phyloP scores from a whole-genome alignment of 2,797 vertebrate species.

The Cheirogaleus major region DNA sequence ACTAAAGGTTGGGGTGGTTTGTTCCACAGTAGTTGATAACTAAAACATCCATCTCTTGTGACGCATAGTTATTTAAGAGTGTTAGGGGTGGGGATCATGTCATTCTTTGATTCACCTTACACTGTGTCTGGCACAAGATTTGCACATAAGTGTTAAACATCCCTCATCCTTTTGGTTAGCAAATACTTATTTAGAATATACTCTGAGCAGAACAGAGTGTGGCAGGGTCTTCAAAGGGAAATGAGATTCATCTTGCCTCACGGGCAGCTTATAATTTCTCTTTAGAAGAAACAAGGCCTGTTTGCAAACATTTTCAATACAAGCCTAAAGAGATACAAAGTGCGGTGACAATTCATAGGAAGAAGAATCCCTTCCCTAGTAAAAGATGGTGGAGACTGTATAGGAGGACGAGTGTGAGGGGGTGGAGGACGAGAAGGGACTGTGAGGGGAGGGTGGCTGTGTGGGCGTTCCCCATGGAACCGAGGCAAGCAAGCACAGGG shows the following conservation, averaged over 20 bases:
- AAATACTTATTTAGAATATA: not conserved
- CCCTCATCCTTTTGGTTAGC: not conserved
- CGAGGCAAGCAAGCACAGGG: not conserved
- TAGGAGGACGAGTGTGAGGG: not conserved
- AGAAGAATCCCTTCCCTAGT: not conserved
- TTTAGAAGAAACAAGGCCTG: not conserved
- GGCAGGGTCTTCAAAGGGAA: not conserved
- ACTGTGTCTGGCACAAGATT: not conserved
- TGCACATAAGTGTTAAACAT: not conserved
- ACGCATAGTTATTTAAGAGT: not conserved
- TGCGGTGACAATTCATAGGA: not conserved
- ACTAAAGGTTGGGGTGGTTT: not conserved
- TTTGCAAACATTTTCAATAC: not conserved
- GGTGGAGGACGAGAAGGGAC: not conserved
- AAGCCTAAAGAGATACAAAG: not conserved
- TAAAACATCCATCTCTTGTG: not conserved
- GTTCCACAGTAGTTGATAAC: not conserved
- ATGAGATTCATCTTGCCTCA: not conserved
- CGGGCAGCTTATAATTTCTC: not conserved
- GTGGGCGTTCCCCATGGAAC: no score
- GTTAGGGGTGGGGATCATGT: not conserved
- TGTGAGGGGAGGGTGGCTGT: rapidly evolving
- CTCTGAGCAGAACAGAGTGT: not conserved
- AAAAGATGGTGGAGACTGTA: not conserved
- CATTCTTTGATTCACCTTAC: not conserved